Evolutionary conservation across 1,140 invertebrate genomes (phyloP), one percentile per base, ranked within the genome.

Genomic region (Ceratoteleas bidentatus): DNA sequence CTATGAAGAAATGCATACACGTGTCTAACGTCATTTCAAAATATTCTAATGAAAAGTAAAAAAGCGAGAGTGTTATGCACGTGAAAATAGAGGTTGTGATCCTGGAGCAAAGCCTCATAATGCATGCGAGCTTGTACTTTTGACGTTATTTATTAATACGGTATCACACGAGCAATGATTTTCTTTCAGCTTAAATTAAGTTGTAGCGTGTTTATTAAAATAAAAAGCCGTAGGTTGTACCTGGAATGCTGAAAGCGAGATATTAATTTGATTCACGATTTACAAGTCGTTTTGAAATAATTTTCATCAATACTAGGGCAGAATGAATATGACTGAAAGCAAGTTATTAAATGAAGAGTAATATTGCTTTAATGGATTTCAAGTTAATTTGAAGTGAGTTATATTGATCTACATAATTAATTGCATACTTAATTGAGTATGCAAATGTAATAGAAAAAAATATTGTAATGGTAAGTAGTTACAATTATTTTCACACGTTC

Each of bases 1-100:
- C 72, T 81, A 76, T 81, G 79, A 76, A 65, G 79, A 50, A 81
- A 75, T 8, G 50, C 57, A 24, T 81, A 74, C 77, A 81, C 40
- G 72, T 62, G 66, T 72, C 66, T 52, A 69, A 61, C 61, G 79
- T 74, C 72, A 60, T 72, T 60, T 50, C 68, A 72, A 72, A 81
- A 81, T 81, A 81, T 70, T 70, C 70, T 74, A 74, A 56, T 45
- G 33, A 66, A 58, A 50, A 68, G 57, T 68, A 57, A 58, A 73
- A 73, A 73, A 60, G 16, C 24, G 38, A 14, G 34, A 54, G 58
- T 43, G 66, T 43, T 70, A 43, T 58, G 43, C 32, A 50, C 10
- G 13, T 14, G 10, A 47, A 73, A 62, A 56, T 64, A 56, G 54
- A 61, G 62, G 36, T 34, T 50, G 2, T 36, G 32, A 68, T 6